phyloP scores from a whole-genome alignment of 2,797 vertebrate species.

The Falco naumanni region DNA sequence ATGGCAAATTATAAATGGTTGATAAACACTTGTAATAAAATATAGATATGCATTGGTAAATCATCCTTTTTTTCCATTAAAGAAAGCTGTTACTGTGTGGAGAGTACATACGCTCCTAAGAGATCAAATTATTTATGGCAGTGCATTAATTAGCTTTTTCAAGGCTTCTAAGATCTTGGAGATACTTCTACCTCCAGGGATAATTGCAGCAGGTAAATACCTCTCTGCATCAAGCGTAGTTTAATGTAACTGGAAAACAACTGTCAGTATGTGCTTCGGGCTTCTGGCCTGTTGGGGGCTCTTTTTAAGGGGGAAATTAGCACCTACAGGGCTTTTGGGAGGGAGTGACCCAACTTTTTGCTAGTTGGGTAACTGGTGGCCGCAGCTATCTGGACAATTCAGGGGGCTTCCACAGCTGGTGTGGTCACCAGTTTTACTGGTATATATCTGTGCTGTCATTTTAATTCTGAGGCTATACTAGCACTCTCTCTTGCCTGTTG shows the following conservation, averaged over 20 bases:
- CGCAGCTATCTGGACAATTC: background rate
- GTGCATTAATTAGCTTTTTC: conserved; percentile 59
- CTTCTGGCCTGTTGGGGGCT: background rate
- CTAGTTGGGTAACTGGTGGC: background rate
- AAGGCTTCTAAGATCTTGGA: conserved; percentile 32
- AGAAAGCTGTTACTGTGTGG: conserved; percentile 5
- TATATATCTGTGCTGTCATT: background rate
- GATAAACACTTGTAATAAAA: conserved; percentile 29
- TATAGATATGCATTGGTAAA: background rate
- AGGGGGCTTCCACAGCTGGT: background rate
- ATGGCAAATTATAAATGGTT: background rate
- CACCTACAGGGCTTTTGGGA: background rate
- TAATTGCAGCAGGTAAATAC: conserved; percentile 32
- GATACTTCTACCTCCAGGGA: background rate
- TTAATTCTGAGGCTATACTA: background rate
- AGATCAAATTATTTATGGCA: conserved; percentile 64
- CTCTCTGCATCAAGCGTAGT: background rate
- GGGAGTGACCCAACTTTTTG: background rate
- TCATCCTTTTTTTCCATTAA: conserved; percentile 11
- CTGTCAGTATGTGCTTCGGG: background rate
- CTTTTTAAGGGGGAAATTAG: background rate
- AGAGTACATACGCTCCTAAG: conserved; percentile 12
- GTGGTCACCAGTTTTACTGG: background rate
- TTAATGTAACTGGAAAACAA: background rate
- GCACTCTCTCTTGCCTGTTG: rapidly evolving